phyloP scores from a whole-genome alignment of 2,113 vertebrate species.

The Prolemur simus region DNA sequence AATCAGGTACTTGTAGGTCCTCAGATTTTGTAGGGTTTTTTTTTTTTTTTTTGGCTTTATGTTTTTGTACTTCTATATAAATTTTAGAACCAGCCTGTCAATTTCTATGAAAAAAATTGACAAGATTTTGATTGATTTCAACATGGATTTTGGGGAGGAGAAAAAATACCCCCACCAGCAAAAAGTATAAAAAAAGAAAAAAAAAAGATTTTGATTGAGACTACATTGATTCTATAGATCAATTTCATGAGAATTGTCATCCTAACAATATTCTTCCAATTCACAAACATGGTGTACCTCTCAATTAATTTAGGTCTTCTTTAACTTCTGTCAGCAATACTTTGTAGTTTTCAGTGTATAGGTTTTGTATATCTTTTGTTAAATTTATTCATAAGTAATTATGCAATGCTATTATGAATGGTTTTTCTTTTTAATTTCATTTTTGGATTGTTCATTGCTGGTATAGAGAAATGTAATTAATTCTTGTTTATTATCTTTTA shows the following conservation, averaged over 20 bases:
- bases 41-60: background rate
- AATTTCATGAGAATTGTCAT: background rate
- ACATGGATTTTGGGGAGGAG: too few relatives aligned
- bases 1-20: background rate
- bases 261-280: background rate
- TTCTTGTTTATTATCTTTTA: background rate
- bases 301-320: background rate
- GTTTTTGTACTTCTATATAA: background rate
- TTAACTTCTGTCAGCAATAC: background rate
- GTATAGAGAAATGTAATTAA: background rate
- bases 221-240: background rate
- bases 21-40: background rate
- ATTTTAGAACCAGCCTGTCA: background rate
- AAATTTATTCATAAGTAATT: constrained; percentile 3
- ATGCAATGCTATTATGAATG: background rate
- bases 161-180: too few relatives aligned
- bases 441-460: background rate
- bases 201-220: background rate
- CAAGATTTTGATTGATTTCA: background rate
- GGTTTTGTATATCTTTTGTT: background rate
- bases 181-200: too few relatives aligned
- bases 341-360: background rate
- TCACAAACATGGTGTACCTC: background rate
- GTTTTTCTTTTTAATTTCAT: background rate
- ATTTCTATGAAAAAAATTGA: background rate